Conservation (phyloP, 2,797 vertebrate genomes). For the Aldrovandia affinis region DNA sequence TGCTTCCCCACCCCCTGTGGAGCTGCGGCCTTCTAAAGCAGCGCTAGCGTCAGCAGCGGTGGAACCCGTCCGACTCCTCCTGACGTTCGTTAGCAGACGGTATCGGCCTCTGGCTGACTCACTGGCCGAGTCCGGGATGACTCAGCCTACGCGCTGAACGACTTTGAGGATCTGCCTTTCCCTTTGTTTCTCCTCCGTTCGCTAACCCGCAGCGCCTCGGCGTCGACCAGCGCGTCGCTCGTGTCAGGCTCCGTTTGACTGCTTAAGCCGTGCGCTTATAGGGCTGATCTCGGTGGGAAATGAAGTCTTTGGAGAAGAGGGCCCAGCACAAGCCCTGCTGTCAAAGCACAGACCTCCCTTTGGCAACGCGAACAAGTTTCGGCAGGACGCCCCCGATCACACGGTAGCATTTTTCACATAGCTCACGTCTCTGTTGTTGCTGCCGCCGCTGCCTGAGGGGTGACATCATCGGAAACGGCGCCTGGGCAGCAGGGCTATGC, state of each 20-base stretch:
- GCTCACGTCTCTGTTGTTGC: neutral
- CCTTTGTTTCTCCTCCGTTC: neutral
- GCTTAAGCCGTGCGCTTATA: neutral
- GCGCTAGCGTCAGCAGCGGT: neutral
- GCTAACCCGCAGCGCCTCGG: neutral
- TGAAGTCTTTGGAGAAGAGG: neutral
- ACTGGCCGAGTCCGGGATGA: neutral
- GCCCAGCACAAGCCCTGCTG: neutral
- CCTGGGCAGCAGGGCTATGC: too few species aligned
- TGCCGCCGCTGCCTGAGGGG: neutral
- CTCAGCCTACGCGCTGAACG: neutral
- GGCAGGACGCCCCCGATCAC: neutral
- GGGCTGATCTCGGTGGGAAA: neutral
- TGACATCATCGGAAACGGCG: neutral
- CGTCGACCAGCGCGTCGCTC: too few species aligned
- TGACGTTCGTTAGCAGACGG: neutral
- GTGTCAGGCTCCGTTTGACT: neutral
- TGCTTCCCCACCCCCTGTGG: too few species aligned
- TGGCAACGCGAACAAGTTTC: slow-evolving; percentile 1
- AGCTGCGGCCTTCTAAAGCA: too few species aligned
- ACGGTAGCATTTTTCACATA: slow-evolving; percentile 12
- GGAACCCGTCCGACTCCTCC: neutral
- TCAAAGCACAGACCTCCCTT: slow-evolving; percentile 2
- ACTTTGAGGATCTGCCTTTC: neutral
- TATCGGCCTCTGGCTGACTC: slow-evolving; percentile 7